phyloP scores from a whole-genome alignment of 2,888 invertebrate genomes.

The Augochlorella aurata region DNA sequence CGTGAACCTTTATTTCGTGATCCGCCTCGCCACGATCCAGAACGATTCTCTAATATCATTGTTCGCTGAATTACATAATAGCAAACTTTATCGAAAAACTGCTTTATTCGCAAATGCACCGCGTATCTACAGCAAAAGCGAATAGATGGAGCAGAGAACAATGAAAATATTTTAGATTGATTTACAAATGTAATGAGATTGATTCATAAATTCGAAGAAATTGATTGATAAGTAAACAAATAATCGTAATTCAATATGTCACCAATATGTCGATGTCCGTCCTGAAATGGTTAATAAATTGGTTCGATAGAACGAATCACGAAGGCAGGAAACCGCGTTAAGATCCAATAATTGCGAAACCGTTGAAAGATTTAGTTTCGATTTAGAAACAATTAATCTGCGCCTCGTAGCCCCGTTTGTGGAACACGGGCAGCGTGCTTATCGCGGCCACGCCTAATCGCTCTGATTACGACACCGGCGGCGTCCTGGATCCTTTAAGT shows the following conservation, averaged over 20 bases:
- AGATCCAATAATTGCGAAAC: slow-evolving; percentile 28
- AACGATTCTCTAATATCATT: not conserved
- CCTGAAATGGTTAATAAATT: not conserved
- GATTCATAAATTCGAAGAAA: too few relatives aligned
- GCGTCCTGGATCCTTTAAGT: slow-evolving; percentile 57
- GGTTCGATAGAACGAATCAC: too few relatives aligned
- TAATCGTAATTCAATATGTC: too few relatives aligned
- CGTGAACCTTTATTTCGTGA: not conserved
- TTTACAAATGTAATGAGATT: too few relatives aligned
- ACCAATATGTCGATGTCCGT: too few relatives aligned
- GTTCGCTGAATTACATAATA: not conserved
- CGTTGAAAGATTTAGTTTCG: slow-evolving; percentile 35
- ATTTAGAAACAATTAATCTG: slow-evolving; percentile 51
- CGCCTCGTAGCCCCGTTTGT: slow-evolving; percentile 41
- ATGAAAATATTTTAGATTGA: too few relatives aligned
- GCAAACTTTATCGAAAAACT: too few relatives aligned
- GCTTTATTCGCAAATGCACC: too few relatives aligned
- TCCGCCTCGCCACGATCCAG: not conserved
- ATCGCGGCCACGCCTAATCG: slow-evolving; percentile 67
- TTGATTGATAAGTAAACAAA: too few relatives aligned
- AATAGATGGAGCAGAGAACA: too few relatives aligned
- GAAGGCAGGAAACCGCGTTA: not conserved
- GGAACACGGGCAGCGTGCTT: slow-evolving; percentile 42
- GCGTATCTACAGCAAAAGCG: too few relatives aligned
- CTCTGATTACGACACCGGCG: slow-evolving; percentile 62